A percentile compares a stretch with the other conserved stretches of the same genome.
Evolutionary conservation across 2,797 vertebrate genomes (phyloP).

Genomic region (Silurus aristotelis): DNA sequence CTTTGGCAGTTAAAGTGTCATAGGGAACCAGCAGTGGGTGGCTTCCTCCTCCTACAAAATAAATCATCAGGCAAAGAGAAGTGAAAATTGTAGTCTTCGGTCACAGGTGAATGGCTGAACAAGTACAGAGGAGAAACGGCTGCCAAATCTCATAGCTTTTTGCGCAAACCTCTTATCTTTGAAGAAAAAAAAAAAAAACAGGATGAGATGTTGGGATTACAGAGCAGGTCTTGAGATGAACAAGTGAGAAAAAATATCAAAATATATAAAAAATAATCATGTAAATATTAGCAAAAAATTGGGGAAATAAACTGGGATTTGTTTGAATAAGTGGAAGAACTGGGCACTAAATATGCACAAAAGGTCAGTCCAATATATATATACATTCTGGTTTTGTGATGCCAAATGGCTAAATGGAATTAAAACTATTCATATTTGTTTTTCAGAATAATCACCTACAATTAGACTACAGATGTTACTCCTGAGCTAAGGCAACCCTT

Average conservation of each 20-base stretch:
- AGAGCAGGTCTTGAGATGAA: too few species aligned
- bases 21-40: slow-evolving; percentile 95
- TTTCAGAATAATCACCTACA: background rate
- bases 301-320: background rate
- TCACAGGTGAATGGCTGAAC: background rate
- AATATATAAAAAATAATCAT: too few species aligned
- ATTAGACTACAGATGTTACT: background rate
- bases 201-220: background rate
- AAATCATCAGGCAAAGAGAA: slow-evolving; percentile 23
- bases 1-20: slow-evolving; percentile 93
- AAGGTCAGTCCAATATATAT: background rate
- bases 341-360: background rate
- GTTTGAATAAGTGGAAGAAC: too few species aligned
- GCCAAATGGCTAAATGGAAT: background rate
- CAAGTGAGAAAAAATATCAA: too few species aligned
- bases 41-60: slow-evolving; percentile 85
- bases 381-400: background rate
- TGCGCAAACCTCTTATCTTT: background rate
- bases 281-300: background rate
- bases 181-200: background rate
- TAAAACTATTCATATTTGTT: background rate
- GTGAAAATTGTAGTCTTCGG: background rate
- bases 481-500: slow-evolving; percentile 9
- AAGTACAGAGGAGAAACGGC: background rate
- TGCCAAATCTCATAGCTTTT: background rate